Percentiles rank a stretch among this genome's conserved stretches.
Conservation (phyloP, 92 coral and sea anemone species). For the Parazoanthus swiftii region DNA sequence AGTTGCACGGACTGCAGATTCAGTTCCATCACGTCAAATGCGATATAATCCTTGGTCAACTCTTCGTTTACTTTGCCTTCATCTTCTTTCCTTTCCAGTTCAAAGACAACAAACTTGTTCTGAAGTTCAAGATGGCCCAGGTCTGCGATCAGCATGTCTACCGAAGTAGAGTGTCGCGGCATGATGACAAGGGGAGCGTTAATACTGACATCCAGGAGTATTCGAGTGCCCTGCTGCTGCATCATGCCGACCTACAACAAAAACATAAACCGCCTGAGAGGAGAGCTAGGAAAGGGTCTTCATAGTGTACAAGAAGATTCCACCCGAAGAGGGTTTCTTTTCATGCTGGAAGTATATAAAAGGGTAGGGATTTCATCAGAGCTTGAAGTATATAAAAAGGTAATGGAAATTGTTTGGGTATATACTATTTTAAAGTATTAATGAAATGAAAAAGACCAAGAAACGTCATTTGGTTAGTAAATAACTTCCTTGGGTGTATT, state of each 20-base stretch:
- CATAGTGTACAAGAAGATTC: no score
- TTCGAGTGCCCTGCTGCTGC: constrained; percentile 85
- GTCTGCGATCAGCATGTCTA: constrained; percentile 87
- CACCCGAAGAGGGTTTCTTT: no score
- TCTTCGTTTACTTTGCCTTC: constrained; percentile 38
- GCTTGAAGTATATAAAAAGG: no score
- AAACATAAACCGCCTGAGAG: no score
- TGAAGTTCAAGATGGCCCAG: constrained; percentile 90
- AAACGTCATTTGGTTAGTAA: no score
- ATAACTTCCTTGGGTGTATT: no score
- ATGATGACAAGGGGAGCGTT: constrained; percentile 87
- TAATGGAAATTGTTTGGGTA: no score
- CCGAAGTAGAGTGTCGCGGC: constrained; percentile 89
- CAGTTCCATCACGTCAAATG: constrained; percentile 84
- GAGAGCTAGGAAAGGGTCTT: no score
- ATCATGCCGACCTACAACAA: constrained; percentile 65
- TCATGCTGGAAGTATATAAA: no score
- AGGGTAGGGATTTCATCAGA: no score
- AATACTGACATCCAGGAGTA: constrained; percentile 68
- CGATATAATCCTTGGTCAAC: constrained; percentile 17
- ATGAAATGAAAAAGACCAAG: no score
- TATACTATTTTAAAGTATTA: no score
- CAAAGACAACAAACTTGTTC: constrained; percentile 70
- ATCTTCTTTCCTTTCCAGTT: constrained; percentile 26
- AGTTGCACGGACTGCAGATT: constrained; percentile 89